A percentile compares a stretch with the other conserved stretches of the same genome.
Conservation (phyloP, 2,797 vertebrate species). For the Podarcis lilfordi region DNA sequence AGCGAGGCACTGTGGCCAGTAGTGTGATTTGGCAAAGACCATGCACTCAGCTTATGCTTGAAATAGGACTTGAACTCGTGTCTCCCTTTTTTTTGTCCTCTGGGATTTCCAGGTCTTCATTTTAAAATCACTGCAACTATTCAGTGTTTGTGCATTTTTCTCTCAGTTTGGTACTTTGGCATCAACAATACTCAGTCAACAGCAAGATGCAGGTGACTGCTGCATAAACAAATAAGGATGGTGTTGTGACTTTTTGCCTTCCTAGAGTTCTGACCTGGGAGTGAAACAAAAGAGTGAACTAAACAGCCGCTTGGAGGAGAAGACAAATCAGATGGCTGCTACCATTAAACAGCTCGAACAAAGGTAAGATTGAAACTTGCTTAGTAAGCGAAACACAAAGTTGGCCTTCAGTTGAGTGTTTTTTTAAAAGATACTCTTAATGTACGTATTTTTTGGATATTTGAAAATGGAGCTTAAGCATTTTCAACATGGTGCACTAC, state of each 20-base stretch:
- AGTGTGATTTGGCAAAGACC: neutral
- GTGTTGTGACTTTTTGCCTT: slow-evolving; percentile 16
- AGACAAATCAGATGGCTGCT: slow-evolving; percentile 95
- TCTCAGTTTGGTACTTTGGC: neutral
- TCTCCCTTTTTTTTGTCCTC: neutral
- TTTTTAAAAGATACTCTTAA: neutral
- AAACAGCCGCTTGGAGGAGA: slow-evolving; percentile 93
- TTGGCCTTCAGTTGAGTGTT: neutral
- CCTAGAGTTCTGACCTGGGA: slow-evolving; percentile 88
- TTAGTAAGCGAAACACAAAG: neutral
- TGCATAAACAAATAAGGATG: neutral
- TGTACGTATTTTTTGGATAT: neutral
- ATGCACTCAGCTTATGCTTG: neutral
- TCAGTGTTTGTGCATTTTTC: neutral
- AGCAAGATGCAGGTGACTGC: rapidly evolving
- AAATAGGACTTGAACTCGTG: neutral
- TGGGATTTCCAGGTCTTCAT: neutral
- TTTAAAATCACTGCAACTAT: neutral
- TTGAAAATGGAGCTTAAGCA: neutral
- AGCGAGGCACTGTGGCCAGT: neutral
- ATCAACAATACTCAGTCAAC: neutral
- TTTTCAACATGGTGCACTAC: neutral
- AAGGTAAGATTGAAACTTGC: slow-evolving; percentile 82
- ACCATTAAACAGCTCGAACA: slow-evolving; percentile 95
- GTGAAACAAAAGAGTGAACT: slow-evolving; percentile 94